phyloP scores from a whole-genome alignment of 2,113 vertebrate genomes.

The Bostrychus sinensis region DNA sequence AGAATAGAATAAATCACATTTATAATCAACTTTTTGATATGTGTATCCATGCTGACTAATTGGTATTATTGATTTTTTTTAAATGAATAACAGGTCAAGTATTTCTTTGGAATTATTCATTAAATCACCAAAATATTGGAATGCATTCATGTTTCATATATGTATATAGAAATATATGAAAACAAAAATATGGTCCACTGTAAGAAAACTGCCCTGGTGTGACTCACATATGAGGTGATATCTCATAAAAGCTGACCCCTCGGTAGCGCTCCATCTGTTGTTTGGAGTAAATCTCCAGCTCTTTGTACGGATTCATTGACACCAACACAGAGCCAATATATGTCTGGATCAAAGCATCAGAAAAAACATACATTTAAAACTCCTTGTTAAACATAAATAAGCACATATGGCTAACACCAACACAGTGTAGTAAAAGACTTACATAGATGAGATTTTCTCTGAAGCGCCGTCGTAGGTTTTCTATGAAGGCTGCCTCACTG shows the following conservation, averaged over 20 bases:
- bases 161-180: too few relatives aligned
- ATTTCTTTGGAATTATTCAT: background rate
- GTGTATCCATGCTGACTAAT: background rate
- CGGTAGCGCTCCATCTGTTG: slow-evolving; percentile 96
- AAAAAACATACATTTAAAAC: slow-evolving; percentile 5
- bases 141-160: background rate
- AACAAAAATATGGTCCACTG: background rate
- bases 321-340: slow-evolving; percentile 97
- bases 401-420: background rate
- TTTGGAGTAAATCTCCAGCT: slow-evolving; percentile 94
- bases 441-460: slow-evolving; percentile 96
- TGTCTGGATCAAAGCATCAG: slow-evolving; percentile 78
- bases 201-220: background rate
- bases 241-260: slow-evolving; percentile 98
- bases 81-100: background rate
- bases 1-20: background rate
- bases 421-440: slow-evolving; percentile 28
- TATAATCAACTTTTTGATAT: background rate
- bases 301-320: slow-evolving; percentile 96
- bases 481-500: slow-evolving; percentile 95
- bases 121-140: background rate
- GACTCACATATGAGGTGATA: slow-evolving; percentile 98
- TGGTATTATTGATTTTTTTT: too few relatives aligned
- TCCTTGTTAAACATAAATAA: slow-evolving; percentile 11
- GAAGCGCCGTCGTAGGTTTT: slow-evolving; percentile 93